Evolutionary conservation across 1,140 invertebrate genomes (phyloP).

Genomic region (Hycleus phaleratus): DNA sequence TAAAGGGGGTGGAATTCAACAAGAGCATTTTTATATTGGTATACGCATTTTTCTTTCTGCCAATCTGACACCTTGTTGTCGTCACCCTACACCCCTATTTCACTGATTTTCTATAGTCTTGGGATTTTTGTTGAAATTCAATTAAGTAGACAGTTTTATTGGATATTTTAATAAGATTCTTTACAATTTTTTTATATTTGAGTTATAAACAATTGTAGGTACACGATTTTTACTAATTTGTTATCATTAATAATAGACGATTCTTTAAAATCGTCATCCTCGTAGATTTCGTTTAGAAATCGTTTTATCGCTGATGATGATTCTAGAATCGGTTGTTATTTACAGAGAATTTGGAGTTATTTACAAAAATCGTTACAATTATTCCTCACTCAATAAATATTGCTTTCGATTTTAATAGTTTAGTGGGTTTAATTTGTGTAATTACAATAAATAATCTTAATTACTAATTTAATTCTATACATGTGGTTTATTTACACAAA

Average conservation of each 20-base stretch:
- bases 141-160: slow-evolving; percentile 8
- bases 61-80: too few species aligned
- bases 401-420: slow-evolving; percentile 16
- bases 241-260: too few species aligned
- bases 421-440: background rate
- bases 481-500: slow-evolving; percentile 1
- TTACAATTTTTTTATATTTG: slow-evolving; percentile 15
- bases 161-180: slow-evolving; percentile 10
- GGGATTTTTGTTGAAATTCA: too few species aligned
- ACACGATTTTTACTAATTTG: slow-evolving; percentile 9
- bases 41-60: too few species aligned
- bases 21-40: too few species aligned
- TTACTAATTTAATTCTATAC: slow-evolving; percentile 4
- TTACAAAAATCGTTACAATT: too few species aligned
- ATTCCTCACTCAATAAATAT: slow-evolving; percentile 17
- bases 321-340: background rate
- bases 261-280: too few species aligned
- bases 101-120: too few species aligned
- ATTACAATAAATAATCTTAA: slow-evolving; percentile 18
- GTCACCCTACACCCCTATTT: too few species aligned
- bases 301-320: too few species aligned
- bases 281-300: too few species aligned
- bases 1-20: too few species aligned
- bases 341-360: background rate
- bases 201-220: slow-evolving; percentile 17